Evolutionary conservation across 2,113 vertebrate species (phyloP).

Genomic region (Brachypodius melanocephalos): DNA sequence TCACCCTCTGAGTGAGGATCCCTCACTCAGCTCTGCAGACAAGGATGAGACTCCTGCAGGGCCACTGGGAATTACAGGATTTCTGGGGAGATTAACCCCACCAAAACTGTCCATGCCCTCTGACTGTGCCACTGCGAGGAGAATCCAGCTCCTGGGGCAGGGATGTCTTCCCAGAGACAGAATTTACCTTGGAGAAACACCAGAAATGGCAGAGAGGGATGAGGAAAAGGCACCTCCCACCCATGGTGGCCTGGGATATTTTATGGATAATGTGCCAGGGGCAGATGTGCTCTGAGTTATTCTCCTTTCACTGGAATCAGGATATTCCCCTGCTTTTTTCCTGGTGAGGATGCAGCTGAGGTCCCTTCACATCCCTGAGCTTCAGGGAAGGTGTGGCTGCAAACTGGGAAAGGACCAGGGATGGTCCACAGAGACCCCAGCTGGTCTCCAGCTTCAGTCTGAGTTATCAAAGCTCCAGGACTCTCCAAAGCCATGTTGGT

Average conservation of each 20-base stretch:
- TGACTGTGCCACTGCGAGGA: neutral
- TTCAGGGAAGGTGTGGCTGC: neutral
- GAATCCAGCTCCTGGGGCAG: neutral
- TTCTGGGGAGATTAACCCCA: neutral
- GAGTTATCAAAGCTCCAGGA: neutral
- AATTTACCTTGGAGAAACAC: neutral
- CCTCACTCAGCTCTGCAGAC: neutral
- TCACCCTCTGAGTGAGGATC: neutral
- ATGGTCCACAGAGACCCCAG: neutral
- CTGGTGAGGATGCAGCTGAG: neutral
- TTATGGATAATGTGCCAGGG: neutral
- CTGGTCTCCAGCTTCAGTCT: neutral
- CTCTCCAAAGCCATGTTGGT: neutral
- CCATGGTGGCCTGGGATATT: rapidly evolving
- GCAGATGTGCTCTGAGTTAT: neutral
- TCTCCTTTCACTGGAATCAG: rapidly evolving
- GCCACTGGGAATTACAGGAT: neutral
- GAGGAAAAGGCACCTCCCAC: neutral
- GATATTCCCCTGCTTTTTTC: neutral
- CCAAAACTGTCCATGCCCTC: neutral
- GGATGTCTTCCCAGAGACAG: neutral
- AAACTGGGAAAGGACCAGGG: neutral
- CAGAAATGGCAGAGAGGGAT: neutral
- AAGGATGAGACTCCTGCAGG: neutral
- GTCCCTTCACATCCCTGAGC: too few relatives aligned